phyloP scores from a whole-genome alignment of 2,888 invertebrate genomes.

The Agapostemon virescens region DNA sequence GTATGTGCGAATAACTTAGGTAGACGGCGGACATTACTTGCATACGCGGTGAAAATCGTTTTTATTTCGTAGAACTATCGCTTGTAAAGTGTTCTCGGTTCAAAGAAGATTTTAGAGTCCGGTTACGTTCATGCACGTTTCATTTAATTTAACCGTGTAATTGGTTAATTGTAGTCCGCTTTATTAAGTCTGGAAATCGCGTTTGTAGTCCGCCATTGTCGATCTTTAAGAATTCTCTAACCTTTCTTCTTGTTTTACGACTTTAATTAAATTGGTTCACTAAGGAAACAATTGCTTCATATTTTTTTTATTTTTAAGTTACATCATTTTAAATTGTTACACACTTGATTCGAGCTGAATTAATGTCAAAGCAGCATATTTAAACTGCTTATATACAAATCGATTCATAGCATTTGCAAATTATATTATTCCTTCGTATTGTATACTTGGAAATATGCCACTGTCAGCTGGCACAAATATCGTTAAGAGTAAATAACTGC shows the following conservation, averaged over 20 bases:
- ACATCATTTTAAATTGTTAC: neutral
- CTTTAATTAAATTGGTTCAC: neutral
- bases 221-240: neutral
- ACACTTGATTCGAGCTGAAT: too few species aligned
- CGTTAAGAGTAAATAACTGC: neutral
- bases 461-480: too few species aligned
- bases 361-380: neutral
- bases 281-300: neutral
- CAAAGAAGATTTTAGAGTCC: slow-evolving; percentile 21
- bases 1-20: neutral
- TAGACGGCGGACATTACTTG: neutral
- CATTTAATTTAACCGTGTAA: slow-evolving; percentile 30
- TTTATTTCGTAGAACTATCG: neutral
- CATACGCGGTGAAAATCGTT: neutral
- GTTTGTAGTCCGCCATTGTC: neutral
- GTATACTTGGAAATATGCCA: too few species aligned
- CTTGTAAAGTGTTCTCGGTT: neutral
- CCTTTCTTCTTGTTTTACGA: neutral
- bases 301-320: neutral
- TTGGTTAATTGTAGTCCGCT: slow-evolving; percentile 34
- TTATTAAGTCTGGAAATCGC: slow-evolving; percentile 31
- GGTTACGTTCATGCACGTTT: slow-evolving; percentile 29
- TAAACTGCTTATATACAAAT: neutral
- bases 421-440: neutral
- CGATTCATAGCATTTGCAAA: too few species aligned